A percentile compares a stretch with the other conserved stretches of the same genome.
Evolutionary conservation across 2,888 invertebrate genomes (phyloP).

Genomic region (Pseudococcus viburni): DNA sequence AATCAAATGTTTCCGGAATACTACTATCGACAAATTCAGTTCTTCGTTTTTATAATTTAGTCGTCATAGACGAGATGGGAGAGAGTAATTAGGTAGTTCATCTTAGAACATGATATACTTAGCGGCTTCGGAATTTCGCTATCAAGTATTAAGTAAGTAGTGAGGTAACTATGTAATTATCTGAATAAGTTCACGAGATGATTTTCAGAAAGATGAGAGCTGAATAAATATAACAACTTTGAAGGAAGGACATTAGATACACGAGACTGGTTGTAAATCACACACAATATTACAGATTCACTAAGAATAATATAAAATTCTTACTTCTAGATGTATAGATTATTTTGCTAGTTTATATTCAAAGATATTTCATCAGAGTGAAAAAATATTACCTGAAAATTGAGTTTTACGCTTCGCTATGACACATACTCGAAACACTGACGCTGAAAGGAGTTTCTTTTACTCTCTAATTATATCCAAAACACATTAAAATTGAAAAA

Average conservation of each 20-base stretch:
- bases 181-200: neutral
- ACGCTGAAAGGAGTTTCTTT: neutral
- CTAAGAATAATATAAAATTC: no score
- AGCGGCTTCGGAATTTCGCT: neutral
- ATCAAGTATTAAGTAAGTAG: neutral
- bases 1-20: neutral
- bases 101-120: no score
- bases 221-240: no score
- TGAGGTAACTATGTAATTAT: neutral
- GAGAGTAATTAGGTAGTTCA: neutral
- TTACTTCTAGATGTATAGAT: no score
- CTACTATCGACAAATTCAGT: neutral
- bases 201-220: no score
- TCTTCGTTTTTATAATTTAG: neutral
- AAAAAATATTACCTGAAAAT: constrained; percentile 4
- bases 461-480: neutral
- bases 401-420: neutral
- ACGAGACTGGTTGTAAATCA: no score
- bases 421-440: neutral
- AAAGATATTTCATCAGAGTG: neutral
- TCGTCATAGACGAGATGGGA: neutral
- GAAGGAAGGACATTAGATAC: no score
- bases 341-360: neutral
- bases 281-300: no score
- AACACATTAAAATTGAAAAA: neutral